Conservation (phyloP, 1,140 invertebrate genomes). For the Pachyrhynchus sulphureomaculatus region DNA sequence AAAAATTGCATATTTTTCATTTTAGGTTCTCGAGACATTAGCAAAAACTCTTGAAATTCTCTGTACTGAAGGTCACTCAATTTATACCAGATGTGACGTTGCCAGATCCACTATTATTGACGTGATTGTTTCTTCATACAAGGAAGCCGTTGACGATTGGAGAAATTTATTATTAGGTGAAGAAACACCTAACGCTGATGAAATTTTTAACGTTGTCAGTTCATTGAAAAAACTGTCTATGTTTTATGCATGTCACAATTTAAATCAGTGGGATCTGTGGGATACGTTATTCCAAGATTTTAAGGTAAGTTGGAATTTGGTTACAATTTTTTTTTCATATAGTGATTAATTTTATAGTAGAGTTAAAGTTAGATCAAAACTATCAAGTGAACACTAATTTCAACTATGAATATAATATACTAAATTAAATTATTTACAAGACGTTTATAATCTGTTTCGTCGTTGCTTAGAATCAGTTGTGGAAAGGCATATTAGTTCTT, state of each 20-base stretch:
- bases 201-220: constrained; percentile 87
- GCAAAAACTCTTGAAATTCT: constrained; percentile 91
- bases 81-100: constrained; percentile 85
- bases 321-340: too few species aligned
- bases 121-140: constrained; percentile 85
- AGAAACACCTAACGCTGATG: constrained; percentile 92
- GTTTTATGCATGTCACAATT: constrained; percentile 92
- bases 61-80: constrained; percentile 86
- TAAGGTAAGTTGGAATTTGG: constrained; percentile 55
- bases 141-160: constrained; percentile 88
- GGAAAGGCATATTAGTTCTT: too few species aligned
- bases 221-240: constrained; percentile 90
- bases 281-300: constrained; percentile 86
- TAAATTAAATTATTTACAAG: too few species aligned
- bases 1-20: too few species aligned
- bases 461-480: too few species aligned
- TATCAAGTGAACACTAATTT: too few species aligned
- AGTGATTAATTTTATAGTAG: too few species aligned
- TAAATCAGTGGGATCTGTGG: constrained; percentile 88
- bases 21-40: constrained; percentile 89
- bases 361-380: too few species aligned
- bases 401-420: too few species aligned
- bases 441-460: too few species aligned
- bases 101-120: constrained; percentile 89
- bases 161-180: constrained; percentile 71